phyloP scores from a whole-genome alignment of 1,140 invertebrate genomes.

The Heliconius himera region DNA sequence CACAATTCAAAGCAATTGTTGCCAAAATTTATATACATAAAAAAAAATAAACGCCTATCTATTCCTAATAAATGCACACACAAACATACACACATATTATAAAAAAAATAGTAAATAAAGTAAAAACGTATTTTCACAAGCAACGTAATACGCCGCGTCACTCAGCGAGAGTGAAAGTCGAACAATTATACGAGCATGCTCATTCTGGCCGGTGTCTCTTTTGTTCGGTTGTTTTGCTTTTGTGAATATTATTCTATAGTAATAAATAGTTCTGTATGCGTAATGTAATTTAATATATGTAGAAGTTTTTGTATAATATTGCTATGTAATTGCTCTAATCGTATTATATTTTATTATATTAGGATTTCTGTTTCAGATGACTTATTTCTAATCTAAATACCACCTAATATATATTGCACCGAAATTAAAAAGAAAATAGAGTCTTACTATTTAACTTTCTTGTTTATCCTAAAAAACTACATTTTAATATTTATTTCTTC shows the following conservation, averaged over 20 bases:
- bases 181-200: conserved; percentile 25
- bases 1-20: too few relatives aligned
- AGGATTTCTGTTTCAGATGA: too few relatives aligned
- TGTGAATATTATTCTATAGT: background rate
- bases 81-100: background rate
- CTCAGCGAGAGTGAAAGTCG: conserved; percentile 30
- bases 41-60: too few relatives aligned
- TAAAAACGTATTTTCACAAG: conserved; percentile 1
- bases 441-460: too few relatives aligned
- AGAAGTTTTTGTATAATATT: background rate
- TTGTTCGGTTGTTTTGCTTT: conserved; percentile 5
- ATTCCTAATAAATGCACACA: background rate
- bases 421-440: too few relatives aligned
- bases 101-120: background rate
- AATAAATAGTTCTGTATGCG: background rate
- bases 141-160: conserved; percentile 23
- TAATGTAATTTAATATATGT: background rate
- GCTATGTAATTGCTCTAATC: too few relatives aligned
- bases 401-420: too few relatives aligned
- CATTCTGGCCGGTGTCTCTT: conserved; percentile 21
- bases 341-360: too few relatives aligned
- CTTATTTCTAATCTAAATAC: too few relatives aligned
- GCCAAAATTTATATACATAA: too few relatives aligned
- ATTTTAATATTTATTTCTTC: too few relatives aligned
- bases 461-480: too few relatives aligned